Conservation (phyloP, 2,797 vertebrate genomes). For the Darevskia mixta region DNA sequence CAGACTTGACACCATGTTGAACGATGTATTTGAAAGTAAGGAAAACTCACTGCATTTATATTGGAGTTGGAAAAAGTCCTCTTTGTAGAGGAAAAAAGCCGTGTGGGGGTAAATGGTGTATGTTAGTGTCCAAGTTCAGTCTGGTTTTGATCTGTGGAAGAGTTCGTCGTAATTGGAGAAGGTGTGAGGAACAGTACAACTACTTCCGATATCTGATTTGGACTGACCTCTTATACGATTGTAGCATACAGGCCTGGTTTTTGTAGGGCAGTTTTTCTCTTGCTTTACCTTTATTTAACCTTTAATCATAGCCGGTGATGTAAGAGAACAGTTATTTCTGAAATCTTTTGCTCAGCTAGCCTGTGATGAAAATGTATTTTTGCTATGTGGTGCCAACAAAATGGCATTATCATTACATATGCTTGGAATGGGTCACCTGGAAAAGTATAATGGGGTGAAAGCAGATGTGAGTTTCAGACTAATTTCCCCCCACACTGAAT, state of each 20-base stretch:
- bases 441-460: neutral
- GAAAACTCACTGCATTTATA: neutral
- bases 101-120: neutral
- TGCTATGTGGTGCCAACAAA: neutral
- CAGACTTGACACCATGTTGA: neutral
- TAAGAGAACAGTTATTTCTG: neutral
- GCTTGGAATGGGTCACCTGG: neutral
- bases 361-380: neutral
- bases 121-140: neutral
- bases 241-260: neutral
- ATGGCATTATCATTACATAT: neutral
- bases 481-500: neutral
- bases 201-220: neutral
- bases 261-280: neutral
- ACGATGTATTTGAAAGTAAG: neutral
- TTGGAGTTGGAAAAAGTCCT: neutral
- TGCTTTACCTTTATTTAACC: neutral
- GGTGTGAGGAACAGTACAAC: neutral
- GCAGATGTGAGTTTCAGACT: neutral
- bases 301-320: neutral
- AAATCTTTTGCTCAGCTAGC: neutral
- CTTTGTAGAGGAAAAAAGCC: neutral
- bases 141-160: constrained; percentile 29
- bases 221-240: neutral
- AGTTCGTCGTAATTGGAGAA: neutral